Evolutionary conservation across 2,797 vertebrate species (phyloP), one percentile per base, ranked within the genome.

Genomic region (Phaenicophaeus curvirostris): DNA sequence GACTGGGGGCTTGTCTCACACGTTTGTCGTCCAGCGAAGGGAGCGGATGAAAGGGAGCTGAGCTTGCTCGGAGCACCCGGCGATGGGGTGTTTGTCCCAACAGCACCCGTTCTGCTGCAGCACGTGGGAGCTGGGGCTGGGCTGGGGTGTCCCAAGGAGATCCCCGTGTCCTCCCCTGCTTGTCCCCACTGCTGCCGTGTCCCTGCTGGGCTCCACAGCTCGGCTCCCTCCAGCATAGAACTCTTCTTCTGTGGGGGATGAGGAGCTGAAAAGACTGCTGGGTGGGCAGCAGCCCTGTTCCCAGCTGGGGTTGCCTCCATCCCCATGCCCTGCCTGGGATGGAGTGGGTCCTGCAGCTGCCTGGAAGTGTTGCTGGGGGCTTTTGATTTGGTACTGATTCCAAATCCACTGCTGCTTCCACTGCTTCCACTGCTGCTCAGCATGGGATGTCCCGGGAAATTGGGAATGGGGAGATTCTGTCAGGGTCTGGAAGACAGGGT

Each of bases 21-120:
- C n/a, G n/a, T n/a, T n/a, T n/a, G n/a, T n/a, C n/a, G n/a, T n/a
- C n/a, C n/a, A n/a, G 58, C 1, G 0, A 7, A 17, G 41, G 11
- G 27, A n/a, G 28, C 1, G 0, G 6, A 13, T 66, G 11, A 35
- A 37, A 17, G 0, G 0, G 48, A 46, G 27, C 50, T 57, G 72
- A 57, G 39, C 33, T 71, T 7, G 9, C 28, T 68, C 1, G 0
- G 25, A 57, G 31, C 53, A 57, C 25, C n/a, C n/a, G n/a, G n/a
- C n/a, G n/a, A n/a, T 30, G 14, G 27, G 30, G 44, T 11, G 18
- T 30, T 35, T 73, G 37, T 44, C 18, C 50, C 37, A 33, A 4
- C 20, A 16, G 19, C 58, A 51, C 12, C 16, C 28, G 51, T 8
- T n/a, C 27, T 61, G 37, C 72, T 53, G 24, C 54, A 44, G 35